phyloP scores from a whole-genome alignment of 1,140 invertebrate genomes.

The Agrilus planipennis region DNA sequence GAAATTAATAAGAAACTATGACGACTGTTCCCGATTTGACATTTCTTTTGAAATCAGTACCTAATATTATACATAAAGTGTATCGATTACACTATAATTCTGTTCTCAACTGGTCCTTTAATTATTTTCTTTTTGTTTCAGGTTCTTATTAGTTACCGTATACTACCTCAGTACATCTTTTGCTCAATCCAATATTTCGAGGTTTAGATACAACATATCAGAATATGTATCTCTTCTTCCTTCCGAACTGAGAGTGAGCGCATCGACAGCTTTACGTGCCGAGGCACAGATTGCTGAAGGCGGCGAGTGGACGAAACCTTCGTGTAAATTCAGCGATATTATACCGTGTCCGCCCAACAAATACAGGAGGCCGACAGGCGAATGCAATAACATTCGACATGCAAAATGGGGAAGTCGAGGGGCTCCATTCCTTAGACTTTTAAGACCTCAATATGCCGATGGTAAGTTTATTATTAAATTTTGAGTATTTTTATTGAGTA shows the following conservation, averaged over 20 bases:
- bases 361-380: constrained; percentile 71
- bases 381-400: constrained; percentile 90
- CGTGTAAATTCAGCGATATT: constrained; percentile 6
- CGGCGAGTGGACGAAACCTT: constrained; percentile 4
- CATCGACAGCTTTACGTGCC: constrained; percentile 16
- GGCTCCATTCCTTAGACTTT: constrained; percentile 66
- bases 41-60: too few species aligned
- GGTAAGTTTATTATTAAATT: constrained; percentile 53
- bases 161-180: too few species aligned
- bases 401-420: constrained; percentile 79
- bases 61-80: too few species aligned
- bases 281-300: constrained; percentile 11
- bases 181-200: too few species aligned
- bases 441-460: constrained; percentile 73
- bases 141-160: too few species aligned
- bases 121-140: too few species aligned
- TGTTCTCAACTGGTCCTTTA: too few species aligned
- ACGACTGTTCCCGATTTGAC: too few species aligned
- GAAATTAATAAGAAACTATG: too few species aligned
- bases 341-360: constrained; percentile 59
- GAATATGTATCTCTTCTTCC: constrained; percentile 21
- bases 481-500: too few species aligned
- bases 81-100: too few species aligned
- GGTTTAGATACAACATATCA: constrained; percentile 22
- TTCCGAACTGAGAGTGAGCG: constrained; percentile 20